Evolutionary conservation across 2,888 invertebrate genomes (phyloP).

Genomic region (Aporophyla lueneburgensis): DNA sequence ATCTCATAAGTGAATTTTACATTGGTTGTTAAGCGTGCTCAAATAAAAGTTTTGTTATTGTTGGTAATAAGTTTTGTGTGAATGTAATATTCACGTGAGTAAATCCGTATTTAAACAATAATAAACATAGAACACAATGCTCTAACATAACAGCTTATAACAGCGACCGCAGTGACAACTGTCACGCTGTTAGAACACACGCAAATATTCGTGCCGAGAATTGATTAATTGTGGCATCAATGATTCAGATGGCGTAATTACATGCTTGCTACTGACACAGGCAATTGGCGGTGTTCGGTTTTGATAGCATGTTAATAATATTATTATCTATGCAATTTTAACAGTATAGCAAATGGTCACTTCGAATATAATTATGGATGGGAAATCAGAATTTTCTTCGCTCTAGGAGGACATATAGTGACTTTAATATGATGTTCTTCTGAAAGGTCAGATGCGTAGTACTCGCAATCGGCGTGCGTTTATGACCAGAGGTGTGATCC

Average conservation of each 20-base stretch:
- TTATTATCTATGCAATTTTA: slow-evolving; percentile 6
- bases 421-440: no score
- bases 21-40: not conserved
- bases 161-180: slow-evolving; percentile 32
- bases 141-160: slow-evolving; percentile 29
- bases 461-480: no score
- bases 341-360: not conserved
- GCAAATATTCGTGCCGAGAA: slow-evolving; percentile 53
- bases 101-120: not conserved
- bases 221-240: slow-evolving; percentile 56
- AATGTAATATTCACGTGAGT: not conserved
- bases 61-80: not conserved
- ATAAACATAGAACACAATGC: slow-evolving; percentile 11
- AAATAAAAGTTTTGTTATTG: not conserved
- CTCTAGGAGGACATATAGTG: no score
- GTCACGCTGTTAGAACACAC: slow-evolving; percentile 52
- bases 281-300: slow-evolving; percentile 14
- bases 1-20: not conserved
- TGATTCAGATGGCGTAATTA: slow-evolving; percentile 52
- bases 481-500: no score
- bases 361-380: not conserved
- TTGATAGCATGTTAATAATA: slow-evolving; percentile 17
- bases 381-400: not conserved
- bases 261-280: slow-evolving; percentile 17
- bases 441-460: no score